phyloP scores from a whole-genome alignment of 2,797 vertebrate species.

The Cyclura pinguis region DNA sequence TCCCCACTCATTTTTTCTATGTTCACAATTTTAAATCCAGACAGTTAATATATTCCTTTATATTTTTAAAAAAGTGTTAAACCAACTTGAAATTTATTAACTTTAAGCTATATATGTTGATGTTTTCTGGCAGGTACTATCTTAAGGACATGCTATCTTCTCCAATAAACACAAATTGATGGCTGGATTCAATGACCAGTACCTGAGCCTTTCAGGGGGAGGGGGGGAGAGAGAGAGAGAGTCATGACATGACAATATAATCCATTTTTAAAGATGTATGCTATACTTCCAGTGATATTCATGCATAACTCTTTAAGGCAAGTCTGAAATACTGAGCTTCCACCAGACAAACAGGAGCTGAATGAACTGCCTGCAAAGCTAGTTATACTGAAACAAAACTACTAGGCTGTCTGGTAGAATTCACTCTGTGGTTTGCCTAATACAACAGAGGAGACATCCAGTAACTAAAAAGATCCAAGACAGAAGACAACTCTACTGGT shows the following conservation, averaged over 20 bases:
- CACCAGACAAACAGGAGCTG: neutral
- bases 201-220: neutral
- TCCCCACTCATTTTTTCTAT: too few species aligned
- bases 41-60: neutral
- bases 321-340: neutral
- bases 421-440: neutral
- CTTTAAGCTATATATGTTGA: neutral
- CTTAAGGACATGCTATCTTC: neutral
- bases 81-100: neutral
- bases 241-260: neutral
- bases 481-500: neutral
- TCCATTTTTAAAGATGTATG: neutral
- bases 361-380: neutral
- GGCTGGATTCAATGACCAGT: neutral
- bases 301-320: neutral
- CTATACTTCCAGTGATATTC: neutral
- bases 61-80: neutral
- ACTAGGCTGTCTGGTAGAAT: neutral
- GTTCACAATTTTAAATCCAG: neutral
- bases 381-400: neutral
- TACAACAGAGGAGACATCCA: neutral
- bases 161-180: neutral
- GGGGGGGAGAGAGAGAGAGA: too few species aligned
- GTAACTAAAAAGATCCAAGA: neutral
- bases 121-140: neutral